Conservation (phyloP, 2,888 invertebrate genomes). For the Rotaria sp. region DNA sequence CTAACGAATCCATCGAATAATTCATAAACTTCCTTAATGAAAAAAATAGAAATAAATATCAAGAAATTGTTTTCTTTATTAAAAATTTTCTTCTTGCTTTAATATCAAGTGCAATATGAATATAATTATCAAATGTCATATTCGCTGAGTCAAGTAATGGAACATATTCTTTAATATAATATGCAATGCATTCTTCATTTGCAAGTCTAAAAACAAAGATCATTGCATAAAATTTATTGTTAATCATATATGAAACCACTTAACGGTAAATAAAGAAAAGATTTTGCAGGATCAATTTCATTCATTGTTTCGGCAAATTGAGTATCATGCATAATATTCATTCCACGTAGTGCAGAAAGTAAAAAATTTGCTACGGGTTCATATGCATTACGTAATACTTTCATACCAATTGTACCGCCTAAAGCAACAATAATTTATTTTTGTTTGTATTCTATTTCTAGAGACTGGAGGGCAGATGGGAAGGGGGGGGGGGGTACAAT, state of each 20-base stretch:
- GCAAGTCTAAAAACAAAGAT: background rate
- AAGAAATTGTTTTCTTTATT: background rate
- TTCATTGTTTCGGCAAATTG: background rate
- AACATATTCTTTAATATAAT: conserved; percentile 65
- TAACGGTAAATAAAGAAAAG: conserved; percentile 19
- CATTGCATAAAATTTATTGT: background rate
- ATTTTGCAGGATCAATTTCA: background rate
- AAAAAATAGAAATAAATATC: background rate
- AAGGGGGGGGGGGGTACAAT: no score
- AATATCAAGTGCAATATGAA: conserved; percentile 76
- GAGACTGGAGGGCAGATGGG: no score
- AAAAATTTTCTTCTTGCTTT: conserved; percentile 59
- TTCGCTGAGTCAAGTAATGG: conserved; percentile 84
- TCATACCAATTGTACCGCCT: conserved; percentile 30
- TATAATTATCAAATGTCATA: conserved; percentile 84
- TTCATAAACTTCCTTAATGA: conserved; percentile 35
- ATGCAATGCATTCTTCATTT: conserved; percentile 16
- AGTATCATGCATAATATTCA: conserved; percentile 26
- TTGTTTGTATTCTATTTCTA: background rate
- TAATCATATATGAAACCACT: background rate
- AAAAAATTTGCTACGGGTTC: background rate
- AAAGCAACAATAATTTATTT: background rate
- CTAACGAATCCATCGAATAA: conserved; percentile 32
- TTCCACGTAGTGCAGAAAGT: background rate
- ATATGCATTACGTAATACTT: background rate